These are phyloP conservation scores for Paratrypauchen microcephalus DNA, from an alignment of 2,797 vertebrate species.

Conservation along the genomic window DNA sequence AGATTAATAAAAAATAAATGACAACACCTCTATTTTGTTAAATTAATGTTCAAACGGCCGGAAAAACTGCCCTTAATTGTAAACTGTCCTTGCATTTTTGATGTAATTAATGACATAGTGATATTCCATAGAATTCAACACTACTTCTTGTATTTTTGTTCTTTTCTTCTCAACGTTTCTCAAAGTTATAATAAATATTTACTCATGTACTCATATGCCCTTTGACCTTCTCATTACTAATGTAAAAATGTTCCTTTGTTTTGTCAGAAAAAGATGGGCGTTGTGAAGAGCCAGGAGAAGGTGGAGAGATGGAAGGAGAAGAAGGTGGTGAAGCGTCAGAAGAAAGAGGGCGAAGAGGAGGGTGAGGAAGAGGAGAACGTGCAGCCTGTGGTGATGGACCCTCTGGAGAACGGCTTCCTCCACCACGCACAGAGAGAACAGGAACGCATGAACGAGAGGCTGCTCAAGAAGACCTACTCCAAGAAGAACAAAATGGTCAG, in stretches of 20 bases:
- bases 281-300: conserved; percentile 87
- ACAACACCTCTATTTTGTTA: no score
- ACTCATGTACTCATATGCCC: no score
- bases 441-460: conserved; percentile 86
- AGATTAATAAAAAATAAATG: no score
- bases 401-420: conserved; percentile 86
- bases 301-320: conserved; percentile 91
- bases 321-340: conserved; percentile 74
- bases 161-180: no score
- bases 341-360: conserved; percentile 81
- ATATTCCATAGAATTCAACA: no score
- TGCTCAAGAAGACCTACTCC: conserved; percentile 89
- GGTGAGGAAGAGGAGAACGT: conserved; percentile 88
- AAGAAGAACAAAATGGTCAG: conserved; percentile 93
- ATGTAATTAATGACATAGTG: no score
- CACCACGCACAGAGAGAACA: conserved; percentile 84
- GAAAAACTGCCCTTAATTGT: no score
- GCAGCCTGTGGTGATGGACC: conserved; percentile 78
- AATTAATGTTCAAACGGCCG: no score
- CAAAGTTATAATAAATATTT: no score
- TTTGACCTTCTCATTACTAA: conserved; percentile 9
- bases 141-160: no score
- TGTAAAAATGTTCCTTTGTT: conserved; percentile 6
- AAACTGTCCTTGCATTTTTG: no score
- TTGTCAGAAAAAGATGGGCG: conserved; percentile 85